Evolutionary conservation across 2,113 vertebrate genomes (phyloP), one percentile per base, ranked within the genome.

Genomic region (Otolemur garnettii): DNA sequence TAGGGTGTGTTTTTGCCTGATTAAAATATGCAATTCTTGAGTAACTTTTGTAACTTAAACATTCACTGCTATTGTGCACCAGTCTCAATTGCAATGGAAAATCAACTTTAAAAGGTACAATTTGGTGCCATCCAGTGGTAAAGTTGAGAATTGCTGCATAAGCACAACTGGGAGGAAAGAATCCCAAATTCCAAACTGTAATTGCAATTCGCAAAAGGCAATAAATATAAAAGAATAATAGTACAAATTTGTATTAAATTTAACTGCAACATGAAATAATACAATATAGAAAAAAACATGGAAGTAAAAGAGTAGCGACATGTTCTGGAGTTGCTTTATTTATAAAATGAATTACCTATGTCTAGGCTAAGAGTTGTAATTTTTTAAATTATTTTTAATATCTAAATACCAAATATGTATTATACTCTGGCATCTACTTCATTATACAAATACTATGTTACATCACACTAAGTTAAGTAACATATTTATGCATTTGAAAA

Each of bases 61-160:
- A 93, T 85, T 90, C 96, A 86, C 75, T 86, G 35, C 42, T 82
- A 66, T 35, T 77, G 15, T 64, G 18, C 7, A 38, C 64, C n/a
- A 64, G 11, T 87, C 62, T 96, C 53, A 28, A 80, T 18, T 68
- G 17, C 80, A 81, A 64, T 22, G n/a, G 17, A 71, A 95, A 86
- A 50, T 89, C 11, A 80, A 86, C 33, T 95, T 96, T 84, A 97
- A 98, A 98, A 98, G 95, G 64, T 45, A 98, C 98, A 98, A 96
- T 98, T 94, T 99, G 98, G 98, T 98, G 98, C 98, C 98, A 98
- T 98, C 98, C 81, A 97, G 98, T 98, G 98, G 98, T 92, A 59
- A 94, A 72, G 2, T 0, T 94, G 10, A 97, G 94, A 97, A 98
- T 88, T 98, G 97, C 98, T 97, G 88, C 93, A 71, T 72, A 72